A percentile compares a stretch with the other conserved stretches of the same genome.
Evolutionary conservation across 2,888 invertebrate genomes (phyloP).

Genomic region (Perizoma affinitatum): DNA sequence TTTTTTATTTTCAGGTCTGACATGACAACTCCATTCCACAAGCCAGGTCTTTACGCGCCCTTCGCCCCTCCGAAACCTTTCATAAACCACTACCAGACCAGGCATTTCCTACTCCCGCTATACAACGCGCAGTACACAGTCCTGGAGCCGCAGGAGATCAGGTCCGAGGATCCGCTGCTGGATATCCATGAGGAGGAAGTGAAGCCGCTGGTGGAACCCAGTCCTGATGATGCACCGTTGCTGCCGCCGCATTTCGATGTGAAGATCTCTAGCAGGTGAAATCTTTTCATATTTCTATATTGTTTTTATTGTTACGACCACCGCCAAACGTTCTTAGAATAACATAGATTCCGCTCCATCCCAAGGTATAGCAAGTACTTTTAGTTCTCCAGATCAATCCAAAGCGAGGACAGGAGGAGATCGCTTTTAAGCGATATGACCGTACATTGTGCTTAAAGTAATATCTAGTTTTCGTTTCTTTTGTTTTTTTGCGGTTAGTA

Average conservation of each 20-base stretch:
- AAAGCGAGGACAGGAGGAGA: no score
- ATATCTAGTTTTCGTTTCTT: no score
- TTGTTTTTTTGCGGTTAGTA: no score
- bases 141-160: conserved; percentile 61
- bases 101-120: conserved; percentile 67
- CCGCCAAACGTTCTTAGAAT: no score
- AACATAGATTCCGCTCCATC: no score
- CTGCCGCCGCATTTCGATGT: conserved; percentile 66
- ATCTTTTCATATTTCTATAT: no score
- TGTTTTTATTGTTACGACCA: no score
- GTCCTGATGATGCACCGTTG: conserved; percentile 53
- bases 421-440: no score
- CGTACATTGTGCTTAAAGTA: no score
- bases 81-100: conserved; percentile 49
- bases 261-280: conserved; percentile 52
- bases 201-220: conserved; percentile 69
- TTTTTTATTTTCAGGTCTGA: conserved; percentile 53
- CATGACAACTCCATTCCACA: conserved; percentile 71
- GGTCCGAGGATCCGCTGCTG: conserved; percentile 63
- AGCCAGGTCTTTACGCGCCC: conserved; percentile 83
- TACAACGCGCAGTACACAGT: conserved; percentile 68
- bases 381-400: no score
- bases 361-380: no score
- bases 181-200: conserved; percentile 65
- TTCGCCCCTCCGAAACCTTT: conserved; percentile 69